Percentiles rank a stretch among this genome's conserved stretches.
These are phyloP conservation scores for Caenorhabditis uteleia DNA, from an alignment of 2,888 invertebrate genomes.

Conservation along the genomic window DNA sequence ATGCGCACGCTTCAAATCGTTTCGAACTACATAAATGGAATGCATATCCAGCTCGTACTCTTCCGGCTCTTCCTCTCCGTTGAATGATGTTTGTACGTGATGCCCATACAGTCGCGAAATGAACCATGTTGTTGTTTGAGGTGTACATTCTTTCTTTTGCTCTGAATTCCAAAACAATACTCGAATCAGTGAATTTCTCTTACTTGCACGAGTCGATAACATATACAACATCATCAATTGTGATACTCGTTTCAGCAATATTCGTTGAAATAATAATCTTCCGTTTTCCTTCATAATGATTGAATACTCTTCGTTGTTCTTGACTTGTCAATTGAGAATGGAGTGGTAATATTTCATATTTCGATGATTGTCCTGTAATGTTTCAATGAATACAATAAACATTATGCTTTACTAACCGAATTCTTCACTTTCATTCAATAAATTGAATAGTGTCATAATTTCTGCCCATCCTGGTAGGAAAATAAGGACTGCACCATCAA, in stretches of 20 bases:
- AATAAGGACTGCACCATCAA: conserved; percentile 86
- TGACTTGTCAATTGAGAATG: conserved; percentile 95
- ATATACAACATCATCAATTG: conserved; percentile 96
- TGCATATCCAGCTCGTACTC: conserved; percentile 90
- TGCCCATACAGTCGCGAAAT: conserved; percentile 91
- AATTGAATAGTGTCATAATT: conserved; percentile 88
- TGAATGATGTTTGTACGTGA: conserved; percentile 86
- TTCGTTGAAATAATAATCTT: conserved; percentile 91
- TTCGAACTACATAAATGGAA: conserved; percentile 83
- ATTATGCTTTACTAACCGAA: conserved; percentile 74
- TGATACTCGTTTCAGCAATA: conserved; percentile 96
- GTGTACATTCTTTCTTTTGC: conserved; percentile 97
- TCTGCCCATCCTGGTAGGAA: conserved; percentile 97
- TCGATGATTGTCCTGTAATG: conserved; percentile 1
- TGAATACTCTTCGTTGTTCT: conserved; percentile 89
- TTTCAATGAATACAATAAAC: background rate
- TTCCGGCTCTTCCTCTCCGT: conserved; percentile 90
- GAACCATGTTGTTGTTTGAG: conserved; percentile 97
- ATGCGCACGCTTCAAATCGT: conserved; percentile 71
- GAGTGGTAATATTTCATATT: conserved; percentile 82
- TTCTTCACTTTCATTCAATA: conserved; percentile 79
- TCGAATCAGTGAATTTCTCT: conserved; percentile 44
- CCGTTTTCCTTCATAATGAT: conserved; percentile 69
- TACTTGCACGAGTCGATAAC: conserved; percentile 93
- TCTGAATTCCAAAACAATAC: conserved; percentile 65